These are phyloP conservation scores for Gobio gobio DNA, from an alignment of 2,113 vertebrate species.

Conservation along the genomic window DNA sequence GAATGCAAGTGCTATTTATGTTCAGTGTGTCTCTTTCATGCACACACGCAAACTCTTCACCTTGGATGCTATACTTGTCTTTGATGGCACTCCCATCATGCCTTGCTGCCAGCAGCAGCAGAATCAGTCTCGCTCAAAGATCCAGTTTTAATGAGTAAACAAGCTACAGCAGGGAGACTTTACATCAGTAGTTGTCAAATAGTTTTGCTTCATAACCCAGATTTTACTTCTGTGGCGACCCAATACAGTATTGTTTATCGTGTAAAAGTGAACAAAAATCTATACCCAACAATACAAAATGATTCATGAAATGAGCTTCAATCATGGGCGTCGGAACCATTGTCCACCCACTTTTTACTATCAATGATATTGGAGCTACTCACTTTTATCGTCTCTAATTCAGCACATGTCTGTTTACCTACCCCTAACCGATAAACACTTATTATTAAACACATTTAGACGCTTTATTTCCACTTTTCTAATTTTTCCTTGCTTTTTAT, in stretches of 20 bases:
- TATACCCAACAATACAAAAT: too few species aligned
- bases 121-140: neutral
- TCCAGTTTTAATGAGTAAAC: conserved; percentile 18
- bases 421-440: too few species aligned
- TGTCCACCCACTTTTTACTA: too few species aligned
- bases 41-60: conserved; percentile 19
- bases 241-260: neutral
- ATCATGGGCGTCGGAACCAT: too few species aligned
- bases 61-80: neutral
- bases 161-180: neutral
- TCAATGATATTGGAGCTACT: too few species aligned
- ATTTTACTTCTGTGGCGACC: neutral
- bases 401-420: too few species aligned
- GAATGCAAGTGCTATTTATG: conserved; percentile 6
- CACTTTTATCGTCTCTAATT: too few species aligned
- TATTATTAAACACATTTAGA: too few species aligned
- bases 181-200: neutral
- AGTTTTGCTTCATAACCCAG: neutral
- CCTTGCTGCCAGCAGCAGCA: conserved; percentile 4
- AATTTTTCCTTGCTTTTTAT: too few species aligned
- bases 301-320: neutral
- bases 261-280: neutral
- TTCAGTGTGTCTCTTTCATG: neutral
- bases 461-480: too few species aligned
- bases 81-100: conserved; percentile 25